A percentile compares a stretch with the other conserved stretches of the same genome.
Conservation (phyloP, 2,113 vertebrate species). For the Eptesicus fuscus region DNA sequence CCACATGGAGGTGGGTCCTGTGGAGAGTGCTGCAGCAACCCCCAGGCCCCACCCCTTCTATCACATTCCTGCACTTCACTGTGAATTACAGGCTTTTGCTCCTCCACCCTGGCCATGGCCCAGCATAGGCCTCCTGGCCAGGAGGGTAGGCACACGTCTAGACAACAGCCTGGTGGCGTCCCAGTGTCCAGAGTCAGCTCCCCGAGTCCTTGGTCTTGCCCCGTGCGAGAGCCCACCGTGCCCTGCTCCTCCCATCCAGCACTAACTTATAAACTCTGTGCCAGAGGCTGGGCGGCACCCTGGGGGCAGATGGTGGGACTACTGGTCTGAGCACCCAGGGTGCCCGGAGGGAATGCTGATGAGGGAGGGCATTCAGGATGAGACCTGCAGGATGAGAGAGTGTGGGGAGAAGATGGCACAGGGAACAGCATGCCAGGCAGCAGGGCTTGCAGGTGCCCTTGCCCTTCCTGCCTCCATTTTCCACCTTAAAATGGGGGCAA, state of each 20-base stretch:
- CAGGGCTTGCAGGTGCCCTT: background rate
- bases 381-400: background rate
- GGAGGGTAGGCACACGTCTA: background rate
- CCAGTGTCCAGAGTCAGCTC: background rate
- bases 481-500: background rate
- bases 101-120: background rate
- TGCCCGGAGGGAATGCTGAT: too few relatives aligned
- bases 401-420: background rate
- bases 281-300: rapidly evolving
- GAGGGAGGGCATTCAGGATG: background rate
- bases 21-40: background rate
- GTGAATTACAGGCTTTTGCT: background rate
- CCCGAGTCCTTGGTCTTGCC: too few relatives aligned
- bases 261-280: background rate
- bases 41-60: background rate
- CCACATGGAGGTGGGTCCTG: background rate
- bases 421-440: background rate
- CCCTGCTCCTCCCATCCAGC: background rate
- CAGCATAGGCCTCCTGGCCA: background rate
- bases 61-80: background rate
- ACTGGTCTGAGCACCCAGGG: background rate
- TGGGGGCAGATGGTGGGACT: background rate
- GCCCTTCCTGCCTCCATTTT: background rate
- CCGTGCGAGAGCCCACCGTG: background rate
- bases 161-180: background rate